Conservation (phyloP, 2,888 invertebrate species). For the Pollenia amentaria region DNA sequence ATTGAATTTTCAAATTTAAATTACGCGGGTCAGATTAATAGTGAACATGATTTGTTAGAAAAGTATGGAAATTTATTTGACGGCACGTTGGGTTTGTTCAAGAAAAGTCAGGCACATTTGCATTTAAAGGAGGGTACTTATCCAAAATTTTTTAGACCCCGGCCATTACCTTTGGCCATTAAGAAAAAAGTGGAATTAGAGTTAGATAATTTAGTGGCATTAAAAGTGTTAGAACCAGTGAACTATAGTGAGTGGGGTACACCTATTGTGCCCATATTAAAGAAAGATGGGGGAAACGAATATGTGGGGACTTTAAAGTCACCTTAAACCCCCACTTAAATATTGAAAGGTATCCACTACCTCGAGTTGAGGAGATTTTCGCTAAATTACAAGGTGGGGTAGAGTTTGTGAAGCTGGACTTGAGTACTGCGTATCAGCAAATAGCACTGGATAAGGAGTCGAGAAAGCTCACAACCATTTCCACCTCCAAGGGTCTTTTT, state of each 20-base stretch:
- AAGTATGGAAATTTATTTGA: no score
- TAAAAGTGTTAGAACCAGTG: slow-evolving; percentile 64
- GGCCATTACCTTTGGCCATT: slow-evolving; percentile 46
- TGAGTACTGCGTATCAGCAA: slow-evolving; percentile 80
- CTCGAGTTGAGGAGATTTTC: slow-evolving; percentile 77
- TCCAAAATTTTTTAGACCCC: slow-evolving; percentile 45
- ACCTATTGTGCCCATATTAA: slow-evolving; percentile 78
- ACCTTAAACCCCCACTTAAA: slow-evolving; percentile 75
- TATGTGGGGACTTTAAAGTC: slow-evolving; percentile 72
- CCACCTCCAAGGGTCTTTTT: slow-evolving; percentile 75
- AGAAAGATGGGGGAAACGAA: slow-evolving; percentile 75
- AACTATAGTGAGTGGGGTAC: slow-evolving; percentile 77
- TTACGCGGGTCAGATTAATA: no score
- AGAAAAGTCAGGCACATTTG: no score
- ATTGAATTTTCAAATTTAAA: background rate
- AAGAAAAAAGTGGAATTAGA: slow-evolving; percentile 54
- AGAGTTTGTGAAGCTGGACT: slow-evolving; percentile 69
- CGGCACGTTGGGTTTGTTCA: no score
- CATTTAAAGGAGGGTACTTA: no score
- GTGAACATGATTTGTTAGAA: no score
- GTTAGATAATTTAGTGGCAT: slow-evolving; percentile 53
- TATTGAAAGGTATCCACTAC: slow-evolving; percentile 77
- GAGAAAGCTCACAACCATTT: slow-evolving; percentile 76
- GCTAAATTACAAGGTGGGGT: slow-evolving; percentile 72
- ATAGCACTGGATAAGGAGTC: slow-evolving; percentile 78